Percentiles rank a stretch among this genome's conserved stretches.
These are phyloP conservation scores for Peucedramus taeniatus DNA, from an alignment of 2,113 vertebrate species.

Conservation along the genomic window DNA sequence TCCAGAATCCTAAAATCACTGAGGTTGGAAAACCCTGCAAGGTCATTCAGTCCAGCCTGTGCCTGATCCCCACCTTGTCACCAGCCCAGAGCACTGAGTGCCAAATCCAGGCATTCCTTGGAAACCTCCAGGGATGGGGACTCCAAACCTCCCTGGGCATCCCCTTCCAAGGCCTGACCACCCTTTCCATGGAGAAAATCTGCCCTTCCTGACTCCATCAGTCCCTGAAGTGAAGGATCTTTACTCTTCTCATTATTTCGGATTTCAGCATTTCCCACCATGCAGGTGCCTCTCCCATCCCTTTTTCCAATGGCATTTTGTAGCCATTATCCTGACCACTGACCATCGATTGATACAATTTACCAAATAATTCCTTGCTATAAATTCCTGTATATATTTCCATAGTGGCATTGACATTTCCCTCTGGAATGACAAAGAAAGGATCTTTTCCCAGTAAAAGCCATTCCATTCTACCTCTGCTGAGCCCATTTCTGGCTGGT, in stretches of 20 bases:
- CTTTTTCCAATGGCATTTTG: neutral
- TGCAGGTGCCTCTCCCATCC: neutral
- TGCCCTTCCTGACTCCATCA: neutral
- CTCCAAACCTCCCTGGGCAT: neutral
- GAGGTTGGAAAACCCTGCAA: neutral
- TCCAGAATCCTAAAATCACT: neutral
- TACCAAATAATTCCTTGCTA: neutral
- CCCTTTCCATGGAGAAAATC: neutral
- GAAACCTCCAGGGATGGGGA: neutral
- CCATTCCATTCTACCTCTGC: neutral
- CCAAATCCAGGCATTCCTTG: rapidly evolving
- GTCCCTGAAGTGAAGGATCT: neutral
- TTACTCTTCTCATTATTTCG: neutral
- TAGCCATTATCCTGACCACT: neutral
- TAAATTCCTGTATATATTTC: constrained; percentile 9
- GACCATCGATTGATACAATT: neutral
- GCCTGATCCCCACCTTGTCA: neutral
- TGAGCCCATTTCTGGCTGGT: neutral
- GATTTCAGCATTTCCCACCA: neutral
- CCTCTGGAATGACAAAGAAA: constrained; percentile 14
- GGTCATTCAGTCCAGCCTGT: neutral
- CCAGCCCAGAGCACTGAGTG: neutral
- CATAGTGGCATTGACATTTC: neutral
- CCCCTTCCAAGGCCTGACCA: rapidly evolving
- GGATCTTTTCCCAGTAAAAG: neutral